These are phyloP conservation scores for Heliconius congener DNA, from an alignment of 1,140 invertebrate species.

Conservation along the genomic window DNA sequence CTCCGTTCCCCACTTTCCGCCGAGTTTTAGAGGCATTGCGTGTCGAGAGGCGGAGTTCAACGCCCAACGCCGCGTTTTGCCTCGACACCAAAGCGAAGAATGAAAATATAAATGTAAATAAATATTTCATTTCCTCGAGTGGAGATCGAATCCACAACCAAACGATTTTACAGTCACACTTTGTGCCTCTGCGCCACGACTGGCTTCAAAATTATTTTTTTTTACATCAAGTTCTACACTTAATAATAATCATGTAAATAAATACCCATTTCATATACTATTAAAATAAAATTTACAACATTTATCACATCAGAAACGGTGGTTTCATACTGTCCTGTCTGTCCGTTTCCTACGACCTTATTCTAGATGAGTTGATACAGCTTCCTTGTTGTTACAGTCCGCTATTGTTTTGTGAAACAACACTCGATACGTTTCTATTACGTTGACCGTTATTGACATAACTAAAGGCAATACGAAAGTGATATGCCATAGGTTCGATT, in stretches of 20 bases:
- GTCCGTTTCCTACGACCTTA: slow-evolving; percentile 28
- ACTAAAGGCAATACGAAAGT: slow-evolving; percentile 40
- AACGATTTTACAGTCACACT: no score
- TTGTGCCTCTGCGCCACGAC: not conserved
- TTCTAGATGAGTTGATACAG: slow-evolving; percentile 40
- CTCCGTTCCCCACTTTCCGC: no score
- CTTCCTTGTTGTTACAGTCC: slow-evolving; percentile 40
- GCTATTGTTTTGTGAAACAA: slow-evolving; percentile 57
- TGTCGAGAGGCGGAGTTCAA: no score
- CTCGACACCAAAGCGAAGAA: no score
- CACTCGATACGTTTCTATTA: slow-evolving; percentile 44
- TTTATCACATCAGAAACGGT: slow-evolving; percentile 33
- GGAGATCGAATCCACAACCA: no score
- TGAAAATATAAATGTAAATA: no score
- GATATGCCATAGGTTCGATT: slow-evolving; percentile 33
- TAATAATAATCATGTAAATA: not conserved
- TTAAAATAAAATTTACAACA: not conserved
- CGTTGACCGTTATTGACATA: slow-evolving; percentile 42
- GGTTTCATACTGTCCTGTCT: slow-evolving; percentile 47
- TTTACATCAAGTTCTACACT: not conserved
- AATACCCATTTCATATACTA: not conserved
- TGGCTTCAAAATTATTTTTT: not conserved
- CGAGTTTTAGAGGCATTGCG: no score
- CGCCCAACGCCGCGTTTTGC: no score
- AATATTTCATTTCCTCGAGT: no score